phyloP scores from a whole-genome alignment of 2,888 invertebrate species.

The Dasypolia templi region DNA sequence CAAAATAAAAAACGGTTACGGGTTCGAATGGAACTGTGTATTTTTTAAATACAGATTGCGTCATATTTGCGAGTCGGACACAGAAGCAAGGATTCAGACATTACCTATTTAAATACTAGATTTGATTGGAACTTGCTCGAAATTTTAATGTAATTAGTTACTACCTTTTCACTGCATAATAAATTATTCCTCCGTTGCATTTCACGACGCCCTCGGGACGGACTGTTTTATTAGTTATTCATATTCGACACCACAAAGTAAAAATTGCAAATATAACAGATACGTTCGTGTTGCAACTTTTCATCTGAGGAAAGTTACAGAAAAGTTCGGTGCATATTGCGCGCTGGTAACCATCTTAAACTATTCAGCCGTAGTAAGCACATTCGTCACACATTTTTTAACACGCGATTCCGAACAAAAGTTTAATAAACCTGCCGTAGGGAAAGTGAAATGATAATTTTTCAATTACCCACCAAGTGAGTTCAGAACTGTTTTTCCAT shows the following conservation, averaged over 20 bases:
- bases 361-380: slow-evolving; percentile 24
- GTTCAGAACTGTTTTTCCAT: slow-evolving; percentile 45
- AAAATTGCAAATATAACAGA: slow-evolving; percentile 55
- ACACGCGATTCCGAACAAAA: slow-evolving; percentile 43
- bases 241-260: slow-evolving; percentile 46
- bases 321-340: slow-evolving; percentile 42
- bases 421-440: slow-evolving; percentile 60
- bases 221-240: slow-evolving; percentile 25
- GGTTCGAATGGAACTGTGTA: not conserved
- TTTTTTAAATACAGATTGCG: not conserved
- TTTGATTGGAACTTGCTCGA: slow-evolving; percentile 27
- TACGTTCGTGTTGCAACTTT: slow-evolving; percentile 47
- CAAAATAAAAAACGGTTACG: not conserved
- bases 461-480: slow-evolving; percentile 70
- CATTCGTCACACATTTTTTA: slow-evolving; percentile 31
- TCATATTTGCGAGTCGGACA: not conserved
- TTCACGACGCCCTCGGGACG: slow-evolving; percentile 34
- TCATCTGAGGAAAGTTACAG: slow-evolving; percentile 22
- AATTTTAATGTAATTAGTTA: slow-evolving; percentile 23
- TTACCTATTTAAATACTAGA: slow-evolving; percentile 1
- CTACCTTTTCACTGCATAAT: slow-evolving; percentile 15
- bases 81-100: not conserved
- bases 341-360: slow-evolving; percentile 14
- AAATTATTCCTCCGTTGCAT: slow-evolving; percentile 38
- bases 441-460: slow-evolving; percentile 71